Evolutionary conservation across 2,797 vertebrate genomes (phyloP).

Genomic region (Acanthis flammea): DNA sequence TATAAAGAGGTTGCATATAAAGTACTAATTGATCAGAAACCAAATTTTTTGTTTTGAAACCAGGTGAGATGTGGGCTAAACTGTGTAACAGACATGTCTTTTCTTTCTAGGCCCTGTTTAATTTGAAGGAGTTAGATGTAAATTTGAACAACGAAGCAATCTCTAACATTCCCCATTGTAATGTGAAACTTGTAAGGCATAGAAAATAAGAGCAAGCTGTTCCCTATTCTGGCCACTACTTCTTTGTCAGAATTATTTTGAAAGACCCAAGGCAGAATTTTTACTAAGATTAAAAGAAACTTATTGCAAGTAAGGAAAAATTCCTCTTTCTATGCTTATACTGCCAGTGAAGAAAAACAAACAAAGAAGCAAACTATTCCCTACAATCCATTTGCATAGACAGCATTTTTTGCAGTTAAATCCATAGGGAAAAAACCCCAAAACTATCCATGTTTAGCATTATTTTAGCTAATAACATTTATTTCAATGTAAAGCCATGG

Average conservation of each 20-base stretch:
- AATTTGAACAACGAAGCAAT: neutral
- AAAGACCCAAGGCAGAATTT: neutral
- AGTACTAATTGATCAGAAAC: neutral
- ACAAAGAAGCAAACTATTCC: neutral
- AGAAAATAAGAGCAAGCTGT: neutral
- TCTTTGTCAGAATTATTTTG: neutral
- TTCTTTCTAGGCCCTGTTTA: neutral
- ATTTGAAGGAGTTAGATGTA: neutral
- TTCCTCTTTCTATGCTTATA: neutral
- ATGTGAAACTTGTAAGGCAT: neutral
- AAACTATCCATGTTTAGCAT: neutral
- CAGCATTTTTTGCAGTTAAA: neutral
- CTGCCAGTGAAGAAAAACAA: neutral
- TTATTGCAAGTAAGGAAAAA: neutral
- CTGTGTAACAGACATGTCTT: neutral
- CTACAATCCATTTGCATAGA: neutral
- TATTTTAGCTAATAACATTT: neutral
- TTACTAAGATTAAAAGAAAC: neutral
- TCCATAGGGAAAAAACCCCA: neutral
- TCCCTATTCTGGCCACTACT: neutral
- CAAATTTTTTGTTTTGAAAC: neutral
- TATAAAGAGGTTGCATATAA: neutral
- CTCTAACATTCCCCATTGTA: neutral
- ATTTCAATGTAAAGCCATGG: neutral
- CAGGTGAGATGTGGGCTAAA: neutral